Evolutionary conservation across 2,888 invertebrate species (phyloP).

Genomic region (Hedychridium roseum): DNA sequence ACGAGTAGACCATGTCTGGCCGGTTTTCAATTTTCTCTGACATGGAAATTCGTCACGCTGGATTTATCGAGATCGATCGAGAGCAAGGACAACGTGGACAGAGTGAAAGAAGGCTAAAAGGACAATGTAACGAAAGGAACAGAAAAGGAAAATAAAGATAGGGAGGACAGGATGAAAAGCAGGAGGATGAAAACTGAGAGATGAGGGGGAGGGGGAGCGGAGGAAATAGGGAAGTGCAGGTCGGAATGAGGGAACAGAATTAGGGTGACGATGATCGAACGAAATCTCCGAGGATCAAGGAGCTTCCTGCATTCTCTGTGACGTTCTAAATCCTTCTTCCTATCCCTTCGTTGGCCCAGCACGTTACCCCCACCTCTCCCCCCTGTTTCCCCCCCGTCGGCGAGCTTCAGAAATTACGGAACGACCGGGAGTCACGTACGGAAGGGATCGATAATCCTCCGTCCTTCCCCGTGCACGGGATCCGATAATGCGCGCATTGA

Average conservation of each 20-base stretch:
- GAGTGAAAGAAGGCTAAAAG: no score
- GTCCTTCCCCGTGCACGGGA: no score
- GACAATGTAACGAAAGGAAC: neutral
- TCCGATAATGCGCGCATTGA: no score
- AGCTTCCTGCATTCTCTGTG: neutral
- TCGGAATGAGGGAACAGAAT: slow-evolving; percentile 1
- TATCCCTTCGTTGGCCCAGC: neutral
- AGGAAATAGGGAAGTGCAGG: neutral
- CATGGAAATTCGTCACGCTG: no score
- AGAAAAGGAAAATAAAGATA: no score
- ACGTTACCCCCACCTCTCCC: neutral
- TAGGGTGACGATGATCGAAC: slow-evolving; percentile 10
- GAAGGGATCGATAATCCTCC: neutral
- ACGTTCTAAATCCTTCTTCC: neutral
- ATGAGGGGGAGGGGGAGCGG: no score
- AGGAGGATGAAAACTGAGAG: no score
- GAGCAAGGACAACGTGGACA: no score
- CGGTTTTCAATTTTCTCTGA: slow-evolving; percentile 8
- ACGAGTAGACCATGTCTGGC: slow-evolving; percentile 6
- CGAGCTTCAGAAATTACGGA: no score
- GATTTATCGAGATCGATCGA: no score
- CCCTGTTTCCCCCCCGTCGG: neutral
- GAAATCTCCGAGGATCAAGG: neutral
- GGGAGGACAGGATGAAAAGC: no score
- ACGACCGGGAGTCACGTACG: neutral